A percentile compares a stretch with the other conserved stretches of the same genome.
phyloP scores from a whole-genome alignment of 2,888 invertebrate genomes.

The Steinernema scapterisci region DNA sequence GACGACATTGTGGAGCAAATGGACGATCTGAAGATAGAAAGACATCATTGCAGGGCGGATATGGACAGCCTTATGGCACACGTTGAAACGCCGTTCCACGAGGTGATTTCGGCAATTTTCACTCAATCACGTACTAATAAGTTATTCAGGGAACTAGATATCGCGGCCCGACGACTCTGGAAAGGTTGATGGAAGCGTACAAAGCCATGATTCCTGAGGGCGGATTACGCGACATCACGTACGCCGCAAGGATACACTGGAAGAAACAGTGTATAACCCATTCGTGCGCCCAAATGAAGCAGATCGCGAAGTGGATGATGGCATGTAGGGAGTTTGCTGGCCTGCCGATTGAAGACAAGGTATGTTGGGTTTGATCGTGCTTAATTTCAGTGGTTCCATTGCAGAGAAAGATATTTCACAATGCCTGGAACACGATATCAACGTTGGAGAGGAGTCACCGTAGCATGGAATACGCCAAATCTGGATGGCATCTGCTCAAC shows the following conservation, averaged over 20 bases:
- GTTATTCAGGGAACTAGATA: neutral
- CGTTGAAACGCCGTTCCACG: neutral
- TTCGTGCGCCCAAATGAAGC: neutral
- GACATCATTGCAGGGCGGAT: neutral
- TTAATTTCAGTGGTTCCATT: no score
- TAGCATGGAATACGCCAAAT: no score
- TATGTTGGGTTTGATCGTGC: neutral
- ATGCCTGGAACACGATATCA: no score
- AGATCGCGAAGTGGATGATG: neutral
- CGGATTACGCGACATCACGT: neutral
- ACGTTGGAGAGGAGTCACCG: no score
- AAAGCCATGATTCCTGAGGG: neutral
- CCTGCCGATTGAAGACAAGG: constrained; percentile 29
- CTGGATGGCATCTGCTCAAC: no score
- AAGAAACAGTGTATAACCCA: neutral
- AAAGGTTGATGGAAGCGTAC: constrained; percentile 19
- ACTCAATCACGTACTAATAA: neutral
- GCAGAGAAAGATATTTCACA: no score
- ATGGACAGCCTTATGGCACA: neutral
- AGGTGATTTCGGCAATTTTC: no score
- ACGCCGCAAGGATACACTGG: no score
- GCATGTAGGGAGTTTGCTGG: constrained; percentile 31
- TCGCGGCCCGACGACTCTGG: neutral
- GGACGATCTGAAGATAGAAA: neutral
- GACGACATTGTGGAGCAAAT: no score